Base-by-base conservation (phyloP, 2,888 invertebrate genomes). In the Macrosiphum euphorbiae region DNA sequence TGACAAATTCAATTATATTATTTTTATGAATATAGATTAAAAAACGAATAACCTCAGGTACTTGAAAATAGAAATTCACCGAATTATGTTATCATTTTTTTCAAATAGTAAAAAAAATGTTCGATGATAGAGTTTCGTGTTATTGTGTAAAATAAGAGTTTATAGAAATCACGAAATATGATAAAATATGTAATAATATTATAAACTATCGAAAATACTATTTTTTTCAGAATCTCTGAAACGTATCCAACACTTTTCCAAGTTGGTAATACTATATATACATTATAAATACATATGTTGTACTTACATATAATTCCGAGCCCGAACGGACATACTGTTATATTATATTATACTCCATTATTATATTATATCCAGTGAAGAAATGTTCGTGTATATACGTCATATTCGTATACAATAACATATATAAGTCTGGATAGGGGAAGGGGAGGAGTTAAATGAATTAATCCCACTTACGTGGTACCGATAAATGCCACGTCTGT, bases 401-500 rank as follows among this genome's bases (percentile, higher is more conserved):
- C 7, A 78, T 7, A 35, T 4, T 24, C 0, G 26, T 1, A 35
- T 20, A 78, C 7, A 16, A 67, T 67, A 67, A 55, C 1, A 78
- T 41, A 26, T 58, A 78, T 7, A 78, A 7, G 20, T 78, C 78
- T 8, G 1, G 20, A 35, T 7, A 78, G 20, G 16, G 28, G 28
- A 13, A 50, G 28, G 47, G 35, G 24, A 47, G 78, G 20, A 24
- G 78, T 58, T 47, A 55, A 58, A 91, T 16, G 58, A 86, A 91
- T 91, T 58, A 91, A 47, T 86, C 84, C 26, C n/a, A n/a, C 28
- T 58, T 58, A 88, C 20, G 87, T 16, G 47, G 55, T 44, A n/a
- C 47, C 55, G 86, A 85, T 91, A 91, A 86, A 91, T 47, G 91
- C 86, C n/a, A 44, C 85, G 44, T 44, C 85, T 58, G 85, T 91